Base-by-base conservation (phyloP, 2,113 vertebrate species). In the Chinchilla lanigera region DNA sequence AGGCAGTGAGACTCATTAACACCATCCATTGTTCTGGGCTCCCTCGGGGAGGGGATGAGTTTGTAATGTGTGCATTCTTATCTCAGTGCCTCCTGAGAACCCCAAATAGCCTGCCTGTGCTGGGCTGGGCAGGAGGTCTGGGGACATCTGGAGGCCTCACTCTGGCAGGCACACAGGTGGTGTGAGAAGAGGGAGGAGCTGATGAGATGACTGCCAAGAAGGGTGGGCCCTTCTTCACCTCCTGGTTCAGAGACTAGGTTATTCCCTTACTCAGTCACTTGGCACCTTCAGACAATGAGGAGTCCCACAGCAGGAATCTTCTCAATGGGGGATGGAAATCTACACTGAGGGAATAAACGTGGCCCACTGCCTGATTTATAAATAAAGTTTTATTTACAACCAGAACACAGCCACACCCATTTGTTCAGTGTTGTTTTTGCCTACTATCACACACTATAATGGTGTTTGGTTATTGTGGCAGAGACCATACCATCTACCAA, bases 301-400 rank as follows among this genome's bases (percentile, higher is more conserved):
- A 41, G 54, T 20, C 10, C 4, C 33, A 13, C 30, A 17, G 0
- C 14, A 33, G 0, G 54, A 71, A 9, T 44, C 0, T 7, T 78
- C 50, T 63, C 7, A 19, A 10, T 17, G 9, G 38, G 16, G 7
- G 2, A 5, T 82, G 24, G 61, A 77, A 90, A 69, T 60, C 58
- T 0, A 58, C 6, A 63, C 38, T 20, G 9, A 20, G 54, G 56
- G 38, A 10, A 38, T 17, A 16, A 16, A 41, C 65, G 10, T 12
- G 52, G 41, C 17, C 60, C 35, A 1, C 33, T 1, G 17, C 28
- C 28, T 35, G 22, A 3, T 71, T 94, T 93, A 26, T 41, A 52
- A 93, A 75, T 58, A 90, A 67, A 90, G 75, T 38, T 87, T 93
- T 87, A 82, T 69, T 85, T 85, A 65, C 22, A 33, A 33, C 60